Conservation (phyloP, 1,140 invertebrate genomes). For the Vanessa atalanta region DNA sequence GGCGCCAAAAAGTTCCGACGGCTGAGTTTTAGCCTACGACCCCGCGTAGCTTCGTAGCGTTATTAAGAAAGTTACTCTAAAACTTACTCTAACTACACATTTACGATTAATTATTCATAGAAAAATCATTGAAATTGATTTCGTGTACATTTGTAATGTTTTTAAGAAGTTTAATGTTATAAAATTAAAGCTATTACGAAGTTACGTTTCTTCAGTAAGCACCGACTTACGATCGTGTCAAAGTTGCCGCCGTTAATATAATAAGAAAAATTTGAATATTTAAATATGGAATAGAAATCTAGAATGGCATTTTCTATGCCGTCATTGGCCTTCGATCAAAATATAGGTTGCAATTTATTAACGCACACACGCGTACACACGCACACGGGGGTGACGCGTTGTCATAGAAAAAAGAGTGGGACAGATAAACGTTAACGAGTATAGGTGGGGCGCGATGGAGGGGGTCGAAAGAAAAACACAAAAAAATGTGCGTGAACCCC, state of each 20-base stretch:
- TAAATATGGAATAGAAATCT: constrained; percentile 35
- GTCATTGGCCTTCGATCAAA: constrained; percentile 76
- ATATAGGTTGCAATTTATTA: constrained; percentile 80
- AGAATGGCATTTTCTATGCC: constrained; percentile 40
- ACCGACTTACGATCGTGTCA: neutral
- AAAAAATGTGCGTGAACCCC: constrained; percentile 76
- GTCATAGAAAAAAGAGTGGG: constrained; percentile 77
- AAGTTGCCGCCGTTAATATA: neutral
- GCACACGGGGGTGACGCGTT: constrained; percentile 52
- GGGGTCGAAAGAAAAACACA: constrained; percentile 71
- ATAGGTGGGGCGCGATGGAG: constrained; percentile 64
- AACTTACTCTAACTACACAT: constrained; percentile 25
- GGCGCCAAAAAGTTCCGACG: constrained; percentile 63
- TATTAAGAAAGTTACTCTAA: constrained; percentile 22
- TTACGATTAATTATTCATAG: neutral
- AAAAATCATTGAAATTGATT: neutral
- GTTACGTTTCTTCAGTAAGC: neutral
- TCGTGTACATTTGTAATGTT: neutral
- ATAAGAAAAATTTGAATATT: constrained; percentile 31
- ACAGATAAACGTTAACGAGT: constrained; percentile 72
- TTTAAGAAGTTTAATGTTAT: neutral
- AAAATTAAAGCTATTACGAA: neutral
- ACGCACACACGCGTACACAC: constrained; percentile 62
- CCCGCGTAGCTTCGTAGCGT: constrained; percentile 49
- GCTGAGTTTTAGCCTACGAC: constrained; percentile 75